Base-by-base conservation (phyloP, 2,797 vertebrate species). In the Chaenodraco wilsoni region DNA sequence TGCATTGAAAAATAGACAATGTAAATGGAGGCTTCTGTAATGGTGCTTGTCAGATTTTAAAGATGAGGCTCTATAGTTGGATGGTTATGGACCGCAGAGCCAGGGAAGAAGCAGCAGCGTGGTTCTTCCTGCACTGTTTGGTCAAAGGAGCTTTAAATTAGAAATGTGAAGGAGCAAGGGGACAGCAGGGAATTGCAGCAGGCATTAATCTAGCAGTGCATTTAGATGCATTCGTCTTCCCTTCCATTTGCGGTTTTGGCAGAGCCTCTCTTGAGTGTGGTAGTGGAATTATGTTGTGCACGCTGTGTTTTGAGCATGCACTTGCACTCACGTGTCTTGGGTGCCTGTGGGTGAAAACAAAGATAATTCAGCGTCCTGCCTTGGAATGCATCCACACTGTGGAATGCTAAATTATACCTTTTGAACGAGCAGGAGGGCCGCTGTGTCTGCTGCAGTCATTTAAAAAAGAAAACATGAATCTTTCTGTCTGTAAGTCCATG, bases 81-180 rank as follows among this genome's bases (percentile, higher is more conserved):
- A 73, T 4, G 7, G 49, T 62, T 62, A 21, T 50, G 52, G 37
- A 65, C 40, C 16, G 1, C 19, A 57, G 65, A 74, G 64, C 57
- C 37, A 46, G 50, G 69, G 51, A 46, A 49, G 72, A 68, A 64
- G 70, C 69, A 49, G 64, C 56, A 23, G 56, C 55, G 66, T 33
- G 40, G 59, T 77, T 88, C 72, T 81, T 69, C 77, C 79, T 73
- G 69, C 72, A 74, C 72, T 70, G 78, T 61, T 78, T 72, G 74
- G 60, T 74, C 85, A 83, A 65, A 78, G 76, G 51, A 83, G 85
- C 82, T 88, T 88, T 87, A 89, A 88, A 88, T 90, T 84, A 84
- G 78, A 83, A 78, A 81, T 82, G 77, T 81, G 71, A 82, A 80
- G 76, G 73, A 83, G 82, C 74, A 66, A 23, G 49, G 59, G 68